Evolutionary conservation across 2,113 vertebrate genomes (phyloP), one percentile per base, ranked within the genome.

Genomic region (Sterna hirundo): DNA sequence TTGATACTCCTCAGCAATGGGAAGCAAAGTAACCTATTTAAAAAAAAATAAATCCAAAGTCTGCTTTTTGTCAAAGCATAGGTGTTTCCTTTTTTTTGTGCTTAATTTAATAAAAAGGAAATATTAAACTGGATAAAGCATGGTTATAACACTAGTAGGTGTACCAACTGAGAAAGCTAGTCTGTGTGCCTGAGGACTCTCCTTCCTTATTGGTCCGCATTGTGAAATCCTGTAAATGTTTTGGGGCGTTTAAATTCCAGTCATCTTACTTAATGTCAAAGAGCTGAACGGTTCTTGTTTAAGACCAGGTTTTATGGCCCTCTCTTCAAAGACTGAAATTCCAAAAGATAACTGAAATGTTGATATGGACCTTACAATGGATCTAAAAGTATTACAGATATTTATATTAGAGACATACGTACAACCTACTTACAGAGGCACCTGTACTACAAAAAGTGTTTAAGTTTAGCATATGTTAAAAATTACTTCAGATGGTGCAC

Each of bases 341-440:
- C 16, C 19, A 2, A 85, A 69, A 21, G 60, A 8, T 79, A 58
- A 38, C 40, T 49, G 34, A 61, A 58, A 25, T 23, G 16, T 54
- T 22, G 29, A 17, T 40, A 9, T 0, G 1, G 27, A 58, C 11
- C 54, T 85, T 44, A n/a, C 1, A 5, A 1, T 47, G 15, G 36
- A 61, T 55, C 36, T 47, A 23, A 29, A 87, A 55, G 9, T 29
- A 38, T 32, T 42, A 34, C 18, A 47, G 6, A 8, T 83, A 36
- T 44, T 47, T 71, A 9, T 40, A 7, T 65, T 82, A 27, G 40
- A 68, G 42, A 6, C 25, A 5, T 62, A 12, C 4, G 7, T 54
- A 11, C 2, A 4, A 16, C 21, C 18, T 68, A 3, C 34, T 36
- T n/a, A 62, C 4, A 60, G 72, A 51, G 69, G 42, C 61, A 71